These are phyloP conservation scores for Ficedula albicollis DNA, from an alignment of 2,797 vertebrate genomes.

Conservation along the genomic window DNA sequence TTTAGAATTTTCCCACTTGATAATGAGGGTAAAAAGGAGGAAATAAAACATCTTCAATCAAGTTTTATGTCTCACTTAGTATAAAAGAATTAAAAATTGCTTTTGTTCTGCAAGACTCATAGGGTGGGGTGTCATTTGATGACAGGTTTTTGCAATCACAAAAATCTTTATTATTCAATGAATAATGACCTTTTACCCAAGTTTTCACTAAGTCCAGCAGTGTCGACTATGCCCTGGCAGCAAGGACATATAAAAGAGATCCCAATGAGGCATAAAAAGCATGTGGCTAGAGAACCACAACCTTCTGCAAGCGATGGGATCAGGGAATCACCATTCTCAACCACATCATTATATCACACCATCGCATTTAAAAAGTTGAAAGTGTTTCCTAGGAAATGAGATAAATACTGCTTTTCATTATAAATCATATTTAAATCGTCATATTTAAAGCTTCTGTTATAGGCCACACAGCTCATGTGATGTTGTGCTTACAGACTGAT, in stretches of 20 bases:
- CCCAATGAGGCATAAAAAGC: neutral
- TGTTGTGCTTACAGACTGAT: rapidly evolving
- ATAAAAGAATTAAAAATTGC: neutral
- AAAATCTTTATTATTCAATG: neutral
- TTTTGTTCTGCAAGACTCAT: neutral
- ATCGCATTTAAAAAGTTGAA: neutral
- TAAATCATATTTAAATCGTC: neutral
- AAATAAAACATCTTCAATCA: neutral
- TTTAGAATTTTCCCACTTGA: neutral
- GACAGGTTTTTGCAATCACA: neutral
- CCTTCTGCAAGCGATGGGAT: neutral
- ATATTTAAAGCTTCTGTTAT: neutral
- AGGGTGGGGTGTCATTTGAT: neutral
- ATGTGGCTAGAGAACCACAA: neutral
- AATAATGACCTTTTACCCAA: neutral
- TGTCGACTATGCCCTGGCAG: neutral
- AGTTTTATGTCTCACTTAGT: neutral
- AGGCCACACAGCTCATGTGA: neutral
- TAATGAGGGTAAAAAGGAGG: neutral
- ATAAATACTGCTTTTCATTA: neutral
- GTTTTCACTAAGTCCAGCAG: neutral
- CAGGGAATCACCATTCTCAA: neutral
- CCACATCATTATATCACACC: neutral
- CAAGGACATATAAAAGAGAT: neutral
- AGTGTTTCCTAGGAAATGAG: neutral